Base-by-base conservation (phyloP, 2,888 invertebrate genomes). In the Ophion obscuratus region DNA sequence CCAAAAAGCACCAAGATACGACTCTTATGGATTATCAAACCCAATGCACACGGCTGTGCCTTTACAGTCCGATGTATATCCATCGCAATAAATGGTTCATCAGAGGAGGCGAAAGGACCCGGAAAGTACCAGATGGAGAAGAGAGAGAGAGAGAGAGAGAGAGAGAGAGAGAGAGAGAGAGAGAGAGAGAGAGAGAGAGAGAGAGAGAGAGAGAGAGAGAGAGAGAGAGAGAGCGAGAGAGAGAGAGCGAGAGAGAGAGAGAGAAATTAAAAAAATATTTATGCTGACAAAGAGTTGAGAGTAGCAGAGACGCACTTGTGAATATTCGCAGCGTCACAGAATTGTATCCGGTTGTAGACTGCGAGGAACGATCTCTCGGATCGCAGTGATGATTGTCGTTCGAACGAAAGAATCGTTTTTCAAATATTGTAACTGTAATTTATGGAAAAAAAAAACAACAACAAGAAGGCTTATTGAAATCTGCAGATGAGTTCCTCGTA, bases 271-370 rank as follows among this genome's bases (percentile, higher is more conserved):
- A 53, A 14, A 70, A 59, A 20, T 17, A 17, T 31, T 73, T 77
- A 59, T 83, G 66, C 73, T 66, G 59, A 78, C 59, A 73, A 31
- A 82, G 71, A 77, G n/a, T 70, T 27, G 14, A 27, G 24, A 62
- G 61, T 11, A 9, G 61, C 10, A 24, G 10, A 62, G 24, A 62
- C 24, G 11, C 61, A 11, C 9, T 62, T 7, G 3, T 2, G 11
- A 64, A 64, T 5, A 31, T 64, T 64, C 31, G 64, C 31, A 27
- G 27, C 31, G 31, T 14, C 64, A 11, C 6, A 3, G 17, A 14
- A 11, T 68, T n/a, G 44, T 20, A 24, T 5, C 20, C 47, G 31
- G 67, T 24, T 44, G 20, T 11, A 44, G 20, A 24, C 14, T 11
- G 6, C 67, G 24, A 68, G 20, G 6, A 44, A 68, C 44, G 17